Base-by-base conservation (phyloP, 2,113 vertebrate genomes). In the Rhinoderma darwinii region DNA sequence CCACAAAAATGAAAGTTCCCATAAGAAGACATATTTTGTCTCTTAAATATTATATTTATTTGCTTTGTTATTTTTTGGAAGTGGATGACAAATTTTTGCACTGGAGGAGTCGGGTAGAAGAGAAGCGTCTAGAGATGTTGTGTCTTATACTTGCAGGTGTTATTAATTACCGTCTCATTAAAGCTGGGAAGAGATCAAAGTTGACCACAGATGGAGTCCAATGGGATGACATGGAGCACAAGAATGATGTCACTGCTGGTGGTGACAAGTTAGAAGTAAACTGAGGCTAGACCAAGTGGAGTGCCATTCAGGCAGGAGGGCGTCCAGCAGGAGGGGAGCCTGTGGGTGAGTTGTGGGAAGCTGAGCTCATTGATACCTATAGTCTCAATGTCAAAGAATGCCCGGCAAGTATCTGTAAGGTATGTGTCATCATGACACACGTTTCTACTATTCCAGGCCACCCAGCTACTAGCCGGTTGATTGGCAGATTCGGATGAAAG, bases 161-260 rank as follows among this genome's bases (percentile, higher is more conserved):
- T 91, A 92, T 91, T 90, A 92, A 92, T 92, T 93, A 93, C 88
- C 15, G 20, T 89, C 86, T 93, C 89, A 91, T 92, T 91, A 92
- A 92, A 90, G 87, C 27, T 11, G 37, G 63, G 75, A 90, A 70
- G 88, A 90, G 25, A 92, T 93, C 91, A 92, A 93, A 93, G 91
- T 79, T 0, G 0, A 74, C 89, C 88, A 84, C 86, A 92, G 90
- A 86, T 87, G 51, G 90, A 89, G 88, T 86, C 90, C 84, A 88
- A 91, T 73, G 0, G 70, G 0, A n/a, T 86, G 89, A 72, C 73
- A 89, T 75, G 89, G 88, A 84, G 76, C 2, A 2, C 83, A 77
- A 89, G 87, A 0, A 0, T 75, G 89, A 88, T 88, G 87, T 89
- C 89, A 89, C 84, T 32, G 47, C 0, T 75, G 50, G 17, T 5